phyloP scores from a whole-genome alignment of 2,797 vertebrate species.

The Chiloscyllium punctatum region DNA sequence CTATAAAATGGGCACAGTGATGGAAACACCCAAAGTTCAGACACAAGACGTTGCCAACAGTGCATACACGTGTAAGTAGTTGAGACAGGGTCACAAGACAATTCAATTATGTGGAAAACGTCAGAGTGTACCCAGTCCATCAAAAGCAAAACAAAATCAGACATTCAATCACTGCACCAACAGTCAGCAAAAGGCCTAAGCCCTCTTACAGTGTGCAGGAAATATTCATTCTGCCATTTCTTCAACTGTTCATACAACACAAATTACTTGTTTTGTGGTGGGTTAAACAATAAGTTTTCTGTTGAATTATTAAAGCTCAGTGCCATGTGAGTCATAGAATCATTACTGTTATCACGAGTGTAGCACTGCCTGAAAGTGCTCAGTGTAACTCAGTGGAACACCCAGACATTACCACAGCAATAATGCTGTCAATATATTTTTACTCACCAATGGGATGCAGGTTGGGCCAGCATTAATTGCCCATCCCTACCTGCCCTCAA shows the following conservation, averaged over 20 bases:
- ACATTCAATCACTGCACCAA: not conserved
- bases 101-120: not conserved
- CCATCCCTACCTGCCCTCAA: no score
- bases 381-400: not conserved
- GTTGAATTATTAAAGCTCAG: not conserved
- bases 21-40: not conserved
- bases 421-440: not conserved
- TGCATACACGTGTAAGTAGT: not conserved
- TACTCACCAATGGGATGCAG: no score
- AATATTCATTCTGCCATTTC: not conserved
- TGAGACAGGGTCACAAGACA: not conserved
- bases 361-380: not conserved
- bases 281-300: not conserved
- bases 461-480: no score
- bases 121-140: not conserved
- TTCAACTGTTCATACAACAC: not conserved
- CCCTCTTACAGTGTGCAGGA: not conserved
- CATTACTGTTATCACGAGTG: not conserved
- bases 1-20: not conserved
- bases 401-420: not conserved
- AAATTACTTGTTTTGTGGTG: not conserved
- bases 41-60: not conserved
- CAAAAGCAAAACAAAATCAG: not conserved
- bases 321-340: not conserved
- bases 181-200: not conserved